Percentiles rank a stretch among this genome's conserved stretches.
Evolutionary conservation across 2,113 vertebrate species (phyloP).

Genomic region (Atlantisia rogersi): DNA sequence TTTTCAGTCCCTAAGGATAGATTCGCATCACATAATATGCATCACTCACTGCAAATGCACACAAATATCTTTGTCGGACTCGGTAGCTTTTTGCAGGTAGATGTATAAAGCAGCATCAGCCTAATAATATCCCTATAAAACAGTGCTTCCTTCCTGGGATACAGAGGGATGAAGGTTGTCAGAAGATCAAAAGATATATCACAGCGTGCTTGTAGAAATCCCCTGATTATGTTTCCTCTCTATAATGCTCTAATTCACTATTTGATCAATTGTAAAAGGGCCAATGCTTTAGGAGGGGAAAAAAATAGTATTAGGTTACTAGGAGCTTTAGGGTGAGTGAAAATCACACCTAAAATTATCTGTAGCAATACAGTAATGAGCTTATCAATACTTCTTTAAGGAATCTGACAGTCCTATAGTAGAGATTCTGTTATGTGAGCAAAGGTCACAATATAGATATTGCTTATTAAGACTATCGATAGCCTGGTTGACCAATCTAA

Average conservation of each 20-base stretch:
- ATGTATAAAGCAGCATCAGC: conserved; percentile 66
- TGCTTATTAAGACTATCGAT: conserved; percentile 79
- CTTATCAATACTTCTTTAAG: conserved; percentile 78
- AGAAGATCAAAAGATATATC: conserved; percentile 80
- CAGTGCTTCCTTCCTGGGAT: conserved; percentile 61
- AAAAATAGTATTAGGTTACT: conserved; percentile 31
- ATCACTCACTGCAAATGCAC: background rate
- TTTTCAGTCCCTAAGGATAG: background rate
- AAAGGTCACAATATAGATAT: conserved; percentile 76
- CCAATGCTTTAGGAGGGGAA: conserved; percentile 1
- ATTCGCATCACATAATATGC: background rate
- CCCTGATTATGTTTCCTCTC: conserved; percentile 71
- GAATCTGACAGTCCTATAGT: conserved; percentile 67
- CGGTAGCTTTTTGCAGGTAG: conserved; percentile 56
- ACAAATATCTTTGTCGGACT: conserved; percentile 52
- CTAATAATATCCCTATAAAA: conserved; percentile 77
- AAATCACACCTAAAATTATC: conserved; percentile 65
- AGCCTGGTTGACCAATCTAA: conserved; percentile 76
- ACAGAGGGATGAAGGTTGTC: conserved; percentile 77
- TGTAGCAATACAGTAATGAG: conserved; percentile 72
- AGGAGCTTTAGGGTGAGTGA: conserved; percentile 59
- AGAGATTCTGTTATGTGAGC: conserved; percentile 72
- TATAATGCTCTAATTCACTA: conserved; percentile 78
- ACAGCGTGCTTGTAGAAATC: conserved; percentile 74
- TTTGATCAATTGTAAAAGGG: conserved; percentile 77